These are phyloP conservation scores for Centropristis striata DNA, from an alignment of 2,113 vertebrate genomes.

Conservation along the genomic window DNA sequence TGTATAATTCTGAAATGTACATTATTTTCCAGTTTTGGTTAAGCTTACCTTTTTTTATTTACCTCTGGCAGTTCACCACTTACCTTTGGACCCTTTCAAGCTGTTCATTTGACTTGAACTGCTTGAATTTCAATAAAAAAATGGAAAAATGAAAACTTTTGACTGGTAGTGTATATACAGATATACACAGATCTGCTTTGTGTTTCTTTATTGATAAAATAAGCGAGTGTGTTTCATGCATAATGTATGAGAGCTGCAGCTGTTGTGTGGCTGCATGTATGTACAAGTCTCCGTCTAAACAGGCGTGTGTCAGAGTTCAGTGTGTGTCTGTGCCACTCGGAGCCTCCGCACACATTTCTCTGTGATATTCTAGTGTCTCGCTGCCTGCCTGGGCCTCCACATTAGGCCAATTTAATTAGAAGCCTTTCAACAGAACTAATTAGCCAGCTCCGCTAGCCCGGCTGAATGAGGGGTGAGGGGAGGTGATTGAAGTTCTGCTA, in stretches of 20 bases:
- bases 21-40: too few relatives aligned
- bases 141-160: too few relatives aligned
- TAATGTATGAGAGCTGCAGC: background rate
- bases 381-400: conserved; percentile 65
- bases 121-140: too few relatives aligned
- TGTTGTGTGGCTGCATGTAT: background rate
- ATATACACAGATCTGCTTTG: too few relatives aligned
- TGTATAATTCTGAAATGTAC: too few relatives aligned
- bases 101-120: too few relatives aligned
- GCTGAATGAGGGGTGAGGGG: conserved; percentile 61
- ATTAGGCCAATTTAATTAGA: conserved; percentile 83
- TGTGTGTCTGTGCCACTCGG: background rate
- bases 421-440: conserved; percentile 83
- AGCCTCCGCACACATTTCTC: background rate
- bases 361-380: conserved; percentile 1
- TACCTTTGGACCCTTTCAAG: too few relatives aligned
- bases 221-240: background rate
- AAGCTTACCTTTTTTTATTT: too few relatives aligned
- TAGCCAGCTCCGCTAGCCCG: conserved; percentile 64
- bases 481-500: conserved; percentile 75
- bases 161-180: too few relatives aligned
- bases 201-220: background rate
- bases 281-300: background rate
- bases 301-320: conserved; percentile 7
- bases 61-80: too few relatives aligned